A percentile compares a stretch with the other conserved stretches of the same genome.
Conservation (phyloP, 2,888 invertebrate genomes). For the Himalopsyche kuldschensis region DNA sequence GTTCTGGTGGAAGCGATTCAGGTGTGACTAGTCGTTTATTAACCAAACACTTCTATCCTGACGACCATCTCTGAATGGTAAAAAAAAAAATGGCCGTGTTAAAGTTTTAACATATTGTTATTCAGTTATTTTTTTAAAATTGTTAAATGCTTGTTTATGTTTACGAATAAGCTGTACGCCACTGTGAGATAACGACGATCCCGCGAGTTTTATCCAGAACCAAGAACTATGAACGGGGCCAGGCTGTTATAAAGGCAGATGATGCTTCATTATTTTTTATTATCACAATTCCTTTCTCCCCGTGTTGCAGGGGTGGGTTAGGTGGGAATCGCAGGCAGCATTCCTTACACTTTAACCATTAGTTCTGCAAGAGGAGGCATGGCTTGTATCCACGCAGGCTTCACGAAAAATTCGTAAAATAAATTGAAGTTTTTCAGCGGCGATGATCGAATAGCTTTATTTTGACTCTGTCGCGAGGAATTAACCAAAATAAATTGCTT, state of each 20-base stretch:
- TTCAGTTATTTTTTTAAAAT: no score
- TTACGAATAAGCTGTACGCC: background rate
- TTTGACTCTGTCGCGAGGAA: background rate
- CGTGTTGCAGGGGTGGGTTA: background rate
- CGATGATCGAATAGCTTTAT: background rate
- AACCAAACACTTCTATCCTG: no score
- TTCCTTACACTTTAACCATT: background rate
- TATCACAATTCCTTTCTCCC: slow-evolving; percentile 30
- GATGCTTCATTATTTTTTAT: slow-evolving; percentile 39
- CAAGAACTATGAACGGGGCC: background rate
- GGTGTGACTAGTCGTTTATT: no score
- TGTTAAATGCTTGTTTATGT: no score
- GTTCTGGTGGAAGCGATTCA: no score
- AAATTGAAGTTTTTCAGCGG: background rate
- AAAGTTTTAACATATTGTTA: no score
- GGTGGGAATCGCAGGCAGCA: background rate
- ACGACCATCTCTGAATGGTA: no score
- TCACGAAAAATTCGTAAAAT: background rate
- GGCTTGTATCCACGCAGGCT: background rate
- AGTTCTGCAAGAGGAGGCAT: background rate
- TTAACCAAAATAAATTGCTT: background rate
- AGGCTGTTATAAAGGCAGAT: background rate
- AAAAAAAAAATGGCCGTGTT: no score
- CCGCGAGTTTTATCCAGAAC: background rate
- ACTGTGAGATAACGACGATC: background rate